A percentile compares a stretch with the other conserved stretches of the same genome.
These are phyloP conservation scores for Mus spretus DNA, from an alignment of 2,797 vertebrate genomes.

Conservation along the genomic window DNA sequence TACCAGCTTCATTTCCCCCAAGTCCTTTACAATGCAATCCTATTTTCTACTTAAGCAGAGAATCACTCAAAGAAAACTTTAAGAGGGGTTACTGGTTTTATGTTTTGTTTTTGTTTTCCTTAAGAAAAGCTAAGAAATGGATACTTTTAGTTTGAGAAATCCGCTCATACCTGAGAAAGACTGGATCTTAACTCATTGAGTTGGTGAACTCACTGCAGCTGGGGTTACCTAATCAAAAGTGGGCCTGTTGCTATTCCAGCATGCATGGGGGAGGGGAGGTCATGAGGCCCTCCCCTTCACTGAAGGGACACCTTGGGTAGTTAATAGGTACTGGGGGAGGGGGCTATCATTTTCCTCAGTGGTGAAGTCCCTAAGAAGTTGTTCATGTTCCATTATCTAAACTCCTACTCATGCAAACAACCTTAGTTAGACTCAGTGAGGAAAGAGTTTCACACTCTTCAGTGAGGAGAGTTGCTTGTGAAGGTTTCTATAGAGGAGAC, in stretches of 20 bases:
- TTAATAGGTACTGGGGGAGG: not conserved
- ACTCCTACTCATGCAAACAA: not conserved
- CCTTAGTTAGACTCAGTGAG: not conserved
- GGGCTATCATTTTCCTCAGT: not conserved
- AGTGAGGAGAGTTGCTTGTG: too few species aligned
- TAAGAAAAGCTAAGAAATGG: not conserved
- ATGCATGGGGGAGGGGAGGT: not conserved
- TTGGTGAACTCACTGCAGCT: not conserved
- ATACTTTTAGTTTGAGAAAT: not conserved
- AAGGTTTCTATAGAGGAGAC: too few species aligned
- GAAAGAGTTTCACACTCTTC: too few species aligned
- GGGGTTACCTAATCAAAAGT: not conserved
- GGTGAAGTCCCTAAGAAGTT: not conserved
- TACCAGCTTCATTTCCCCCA: not conserved
- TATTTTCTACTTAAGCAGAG: not conserved
- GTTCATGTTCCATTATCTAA: not conserved
- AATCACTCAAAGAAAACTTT: not conserved
- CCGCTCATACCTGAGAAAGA: not conserved
- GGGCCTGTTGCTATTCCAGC: not conserved
- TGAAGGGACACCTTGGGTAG: not conserved
- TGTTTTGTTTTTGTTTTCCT: conserved; percentile 16
- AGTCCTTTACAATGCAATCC: not conserved
- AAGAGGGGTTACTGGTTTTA: not conserved
- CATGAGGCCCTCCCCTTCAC: not conserved
- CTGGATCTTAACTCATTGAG: not conserved